phyloP scores from a whole-genome alignment of 1,140 invertebrate genomes.

The Heliconius hewitsoni region DNA sequence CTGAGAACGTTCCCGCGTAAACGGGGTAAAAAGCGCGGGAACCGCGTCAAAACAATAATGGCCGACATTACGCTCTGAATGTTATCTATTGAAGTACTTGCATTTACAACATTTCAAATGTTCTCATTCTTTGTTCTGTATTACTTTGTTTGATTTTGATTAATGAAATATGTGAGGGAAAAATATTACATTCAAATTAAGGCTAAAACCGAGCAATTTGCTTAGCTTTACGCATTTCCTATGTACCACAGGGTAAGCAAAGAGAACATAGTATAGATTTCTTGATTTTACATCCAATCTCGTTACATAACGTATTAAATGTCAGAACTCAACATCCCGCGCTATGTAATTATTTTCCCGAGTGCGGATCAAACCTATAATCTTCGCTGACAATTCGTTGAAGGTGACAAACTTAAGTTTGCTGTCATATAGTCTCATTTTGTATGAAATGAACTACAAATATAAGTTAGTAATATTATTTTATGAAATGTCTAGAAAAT shows the following conservation, averaged over 20 bases:
- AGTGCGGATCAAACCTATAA: not conserved
- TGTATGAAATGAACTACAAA: too few relatives aligned
- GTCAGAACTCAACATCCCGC: not conserved
- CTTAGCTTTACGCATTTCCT: not conserved
- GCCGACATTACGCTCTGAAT: constrained; percentile 77
- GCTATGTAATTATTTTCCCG: not conserved
- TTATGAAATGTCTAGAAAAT: too few relatives aligned
- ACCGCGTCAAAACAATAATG: constrained; percentile 69
- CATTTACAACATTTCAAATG: constrained; percentile 68
- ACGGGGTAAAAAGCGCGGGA: constrained; percentile 77
- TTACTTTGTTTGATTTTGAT: constrained; percentile 32
- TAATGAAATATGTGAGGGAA: constrained; percentile 9
- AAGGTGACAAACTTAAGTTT: too few relatives aligned
- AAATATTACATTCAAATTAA: not conserved
- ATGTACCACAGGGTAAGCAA: too few relatives aligned
- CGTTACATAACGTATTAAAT: not conserved
- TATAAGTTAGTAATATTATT: too few relatives aligned
- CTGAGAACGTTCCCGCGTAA: constrained; percentile 80
- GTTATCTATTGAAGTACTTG: constrained; percentile 65
- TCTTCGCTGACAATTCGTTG: not conserved
- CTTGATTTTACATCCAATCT: too few relatives aligned
- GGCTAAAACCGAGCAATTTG: not conserved
- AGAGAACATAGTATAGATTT: too few relatives aligned
- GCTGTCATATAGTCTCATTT: too few relatives aligned
- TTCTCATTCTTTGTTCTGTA: constrained; percentile 63